Evolutionary conservation across 2,888 invertebrate species (phyloP).

Genomic region (Eupeodes latifasciatus): DNA sequence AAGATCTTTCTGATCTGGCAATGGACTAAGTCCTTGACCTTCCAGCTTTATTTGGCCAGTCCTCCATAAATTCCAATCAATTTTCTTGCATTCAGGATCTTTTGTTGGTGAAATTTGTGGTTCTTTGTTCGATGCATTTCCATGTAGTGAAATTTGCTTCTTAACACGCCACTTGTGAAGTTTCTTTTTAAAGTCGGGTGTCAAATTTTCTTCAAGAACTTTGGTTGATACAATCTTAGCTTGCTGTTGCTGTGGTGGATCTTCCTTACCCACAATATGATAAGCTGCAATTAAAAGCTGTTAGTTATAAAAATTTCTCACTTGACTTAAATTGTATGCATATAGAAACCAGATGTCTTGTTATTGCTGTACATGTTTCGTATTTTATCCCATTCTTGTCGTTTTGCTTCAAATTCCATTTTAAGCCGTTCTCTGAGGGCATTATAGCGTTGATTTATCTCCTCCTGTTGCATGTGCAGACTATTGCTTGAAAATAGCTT

Average conservation of each 20-base stretch:
- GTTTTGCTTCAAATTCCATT: conserved; percentile 90
- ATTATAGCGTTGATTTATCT: conserved; percentile 89
- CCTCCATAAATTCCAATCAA: conserved; percentile 88
- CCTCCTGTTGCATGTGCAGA: conserved; percentile 85
- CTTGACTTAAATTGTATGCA: not conserved
- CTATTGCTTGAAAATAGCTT: conserved; percentile 79
- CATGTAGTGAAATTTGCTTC: conserved; percentile 79
- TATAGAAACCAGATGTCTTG: conserved; percentile 69
- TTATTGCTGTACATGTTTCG: conserved; percentile 54
- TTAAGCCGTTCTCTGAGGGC: conserved; percentile 90
- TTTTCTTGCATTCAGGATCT: conserved; percentile 84
- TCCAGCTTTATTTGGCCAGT: conserved; percentile 84
- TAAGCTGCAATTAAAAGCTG: conserved; percentile 68
- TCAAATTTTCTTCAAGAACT: conserved; percentile 88
- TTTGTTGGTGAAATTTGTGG: conserved; percentile 79
- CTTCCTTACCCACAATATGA: conserved; percentile 79
- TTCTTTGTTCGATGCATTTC: conserved; percentile 70
- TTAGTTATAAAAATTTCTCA: conserved; percentile 20
- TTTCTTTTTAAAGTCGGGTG: conserved; percentile 92
- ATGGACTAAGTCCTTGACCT: conserved; percentile 83
- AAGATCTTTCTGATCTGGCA: conserved; percentile 88
- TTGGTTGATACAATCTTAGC: conserved; percentile 80
- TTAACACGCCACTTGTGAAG: conserved; percentile 93
- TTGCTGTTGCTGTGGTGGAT: conserved; percentile 79
- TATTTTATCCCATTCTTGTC: conserved; percentile 87